Evolutionary conservation across 1,140 invertebrate species (phyloP).

Genomic region (Drosophila orosa): DNA sequence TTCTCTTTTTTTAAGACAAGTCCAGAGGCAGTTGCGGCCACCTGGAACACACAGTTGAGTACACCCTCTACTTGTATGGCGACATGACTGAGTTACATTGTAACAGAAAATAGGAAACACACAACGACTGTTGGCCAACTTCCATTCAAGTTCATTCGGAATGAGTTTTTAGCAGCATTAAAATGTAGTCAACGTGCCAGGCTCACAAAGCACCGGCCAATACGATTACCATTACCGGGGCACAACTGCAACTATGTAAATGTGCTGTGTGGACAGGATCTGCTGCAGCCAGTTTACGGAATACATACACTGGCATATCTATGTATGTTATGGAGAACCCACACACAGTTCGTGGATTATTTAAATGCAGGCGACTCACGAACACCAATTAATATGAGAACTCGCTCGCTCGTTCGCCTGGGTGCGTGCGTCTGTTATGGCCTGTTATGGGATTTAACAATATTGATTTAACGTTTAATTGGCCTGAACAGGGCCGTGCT

Average conservation of each 20-base stretch:
- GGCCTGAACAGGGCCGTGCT: conserved; percentile 25
- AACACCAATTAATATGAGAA: conserved; percentile 40
- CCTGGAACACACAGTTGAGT: conserved; percentile 2
- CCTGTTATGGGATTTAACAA: conserved; percentile 26
- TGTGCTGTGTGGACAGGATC: conserved; percentile 10
- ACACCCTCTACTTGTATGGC: background rate
- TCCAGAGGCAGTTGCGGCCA: background rate
- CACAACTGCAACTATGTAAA: conserved; percentile 16
- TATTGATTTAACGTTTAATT: conserved; percentile 66
- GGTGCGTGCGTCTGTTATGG: conserved; percentile 11
- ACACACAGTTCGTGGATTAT: conserved; percentile 37
- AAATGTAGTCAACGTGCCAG: conserved; percentile 28
- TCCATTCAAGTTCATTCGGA: conserved; percentile 17
- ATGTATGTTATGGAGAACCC: background rate
- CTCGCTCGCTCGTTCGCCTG: background rate
- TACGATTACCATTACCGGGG: conserved; percentile 10
- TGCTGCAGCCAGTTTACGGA: background rate
- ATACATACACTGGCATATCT: background rate
- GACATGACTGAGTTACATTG: conserved; percentile 9
- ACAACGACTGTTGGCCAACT: conserved; percentile 17
- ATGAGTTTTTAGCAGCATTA: conserved; percentile 32
- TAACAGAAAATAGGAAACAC: conserved; percentile 9
- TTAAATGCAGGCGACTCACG: conserved; percentile 36
- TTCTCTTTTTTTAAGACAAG: background rate
- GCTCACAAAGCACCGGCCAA: conserved; percentile 20